Evolutionary conservation across 2,888 invertebrate genomes (phyloP), one percentile per base, ranked within the genome.

Genomic region (Pristionchus maxplancki): DNA sequence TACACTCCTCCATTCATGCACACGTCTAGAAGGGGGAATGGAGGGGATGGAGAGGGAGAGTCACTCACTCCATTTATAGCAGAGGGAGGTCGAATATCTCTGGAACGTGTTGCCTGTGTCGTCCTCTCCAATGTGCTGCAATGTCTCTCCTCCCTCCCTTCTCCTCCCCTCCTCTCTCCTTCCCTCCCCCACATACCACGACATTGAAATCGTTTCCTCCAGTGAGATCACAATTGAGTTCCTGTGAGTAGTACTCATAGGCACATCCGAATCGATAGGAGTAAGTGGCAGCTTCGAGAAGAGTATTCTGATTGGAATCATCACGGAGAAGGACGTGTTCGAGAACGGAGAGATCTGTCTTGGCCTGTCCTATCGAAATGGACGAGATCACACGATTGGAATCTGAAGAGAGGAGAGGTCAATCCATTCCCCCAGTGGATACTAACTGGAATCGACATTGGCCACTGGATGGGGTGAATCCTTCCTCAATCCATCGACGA

Each of bases 221-320:
- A 53, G 71, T 88, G 11, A 78, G 64, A 48, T 90, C 89, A 87
- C 93, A 93, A 48, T 89, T 90, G 88, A 93, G 92, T 74, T 90
- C 89, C 62, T 93, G 92, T 0, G 93, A 92, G 89, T 91, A 92
- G 89, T 91, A 93, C 89, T 92, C 91, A 86, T 90, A 93, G 50
- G 89, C 89, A 88, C 92, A 92, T 4, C 81, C 89, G 28, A 48
- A 67, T 34, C 93, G 90, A 44, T 83, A 89, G 28, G 40, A 48
- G 62, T 78, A 88, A 53, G 53, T 87, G 34, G 71, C 86, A 6
- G 86, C 86, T 44, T 87, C 86, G 20, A 71, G 71, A 0, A 87
- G 71, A 37, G 50, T 13, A 28, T 50, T 50, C 34, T 34, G 44
- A 24, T 71, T 24, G 34, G 48, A 37, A 24, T 87, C 86, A 3